Evolutionary conservation across 2,888 invertebrate species (phyloP).

Genomic region (Amphimallon solstitiale): DNA sequence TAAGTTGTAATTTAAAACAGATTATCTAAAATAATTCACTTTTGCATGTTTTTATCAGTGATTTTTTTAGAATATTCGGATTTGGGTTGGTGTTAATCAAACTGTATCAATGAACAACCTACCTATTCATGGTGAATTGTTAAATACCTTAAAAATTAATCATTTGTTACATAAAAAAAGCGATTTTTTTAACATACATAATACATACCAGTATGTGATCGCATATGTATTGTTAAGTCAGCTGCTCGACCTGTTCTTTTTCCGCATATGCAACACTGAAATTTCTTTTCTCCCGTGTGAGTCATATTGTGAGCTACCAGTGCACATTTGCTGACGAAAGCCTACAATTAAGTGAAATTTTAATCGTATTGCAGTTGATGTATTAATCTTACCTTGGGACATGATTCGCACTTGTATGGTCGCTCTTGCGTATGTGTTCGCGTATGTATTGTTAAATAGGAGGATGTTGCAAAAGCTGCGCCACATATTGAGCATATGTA

Average conservation of each 20-base stretch:
- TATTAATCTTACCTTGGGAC: slow-evolving; percentile 54
- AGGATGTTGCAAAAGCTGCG: slow-evolving; percentile 57
- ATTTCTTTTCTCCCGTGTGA: slow-evolving; percentile 59
- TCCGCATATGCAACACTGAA: slow-evolving; percentile 57
- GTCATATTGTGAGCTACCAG: slow-evolving; percentile 56
- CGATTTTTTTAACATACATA: no score
- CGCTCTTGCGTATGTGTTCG: slow-evolving; percentile 59
- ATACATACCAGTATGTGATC: slow-evolving; percentile 57
- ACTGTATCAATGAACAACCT: no score
- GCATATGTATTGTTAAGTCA: slow-evolving; percentile 58
- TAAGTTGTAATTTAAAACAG: no score
- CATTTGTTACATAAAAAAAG: no score
- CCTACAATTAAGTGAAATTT: slow-evolving; percentile 47
- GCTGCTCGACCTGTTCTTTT: slow-evolving; percentile 56
- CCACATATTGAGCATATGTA: slow-evolving; percentile 56
- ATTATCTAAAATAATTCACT: no score
- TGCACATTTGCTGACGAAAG: slow-evolving; percentile 58
- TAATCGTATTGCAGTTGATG: not conserved
- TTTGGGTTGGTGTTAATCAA: no score
- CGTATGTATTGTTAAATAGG: slow-evolving; percentile 59
- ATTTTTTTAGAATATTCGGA: no score
- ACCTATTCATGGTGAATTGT: no score
- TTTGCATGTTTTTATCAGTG: no score
- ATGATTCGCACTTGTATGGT: slow-evolving; percentile 57
- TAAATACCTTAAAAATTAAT: no score